Conservation (phyloP, 64 coral and sea anemone species). For the Catalaphyllia jardinei region DNA sequence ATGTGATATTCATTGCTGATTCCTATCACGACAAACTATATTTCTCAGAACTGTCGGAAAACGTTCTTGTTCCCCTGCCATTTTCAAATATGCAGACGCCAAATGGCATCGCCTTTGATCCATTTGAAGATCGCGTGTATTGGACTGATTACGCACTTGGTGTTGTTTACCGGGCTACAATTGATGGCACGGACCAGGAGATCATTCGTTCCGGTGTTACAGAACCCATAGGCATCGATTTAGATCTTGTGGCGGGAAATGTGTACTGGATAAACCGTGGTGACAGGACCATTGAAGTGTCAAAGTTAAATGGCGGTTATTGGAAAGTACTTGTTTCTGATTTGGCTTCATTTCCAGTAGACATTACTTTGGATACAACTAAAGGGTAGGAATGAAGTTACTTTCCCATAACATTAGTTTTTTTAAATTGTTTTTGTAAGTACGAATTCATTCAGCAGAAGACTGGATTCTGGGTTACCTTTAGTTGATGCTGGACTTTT, state of each 20-base stretch:
- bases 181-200: conserved; percentile 29
- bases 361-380: conserved; percentile 28
- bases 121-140: conserved; percentile 30
- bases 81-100: neutral
- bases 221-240: neutral
- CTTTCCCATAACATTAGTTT: neutral
- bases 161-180: neutral
- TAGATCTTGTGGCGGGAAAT: conserved; percentile 46
- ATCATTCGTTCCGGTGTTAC: neutral
- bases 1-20: conserved; percentile 34
- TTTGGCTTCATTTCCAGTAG: neutral
- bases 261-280: conserved; percentile 28
- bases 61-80: neutral
- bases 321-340: conserved; percentile 28
- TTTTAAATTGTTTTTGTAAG: too few species aligned
- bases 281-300: conserved; percentile 11
- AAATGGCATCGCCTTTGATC: conserved; percentile 31
- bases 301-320: conserved; percentile 26
- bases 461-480: too few species aligned
- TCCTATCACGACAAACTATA: neutral
- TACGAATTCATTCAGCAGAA: too few species aligned
- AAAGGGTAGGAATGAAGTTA: neutral
- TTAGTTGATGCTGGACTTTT: too few species aligned
- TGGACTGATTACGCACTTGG: conserved; percentile 22
- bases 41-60: neutral